Percentiles rank a stretch among this genome's conserved stretches.
These are phyloP conservation scores for Actinemys pallida DNA, from an alignment of 2,113 vertebrate genomes.

Conservation along the genomic window DNA sequence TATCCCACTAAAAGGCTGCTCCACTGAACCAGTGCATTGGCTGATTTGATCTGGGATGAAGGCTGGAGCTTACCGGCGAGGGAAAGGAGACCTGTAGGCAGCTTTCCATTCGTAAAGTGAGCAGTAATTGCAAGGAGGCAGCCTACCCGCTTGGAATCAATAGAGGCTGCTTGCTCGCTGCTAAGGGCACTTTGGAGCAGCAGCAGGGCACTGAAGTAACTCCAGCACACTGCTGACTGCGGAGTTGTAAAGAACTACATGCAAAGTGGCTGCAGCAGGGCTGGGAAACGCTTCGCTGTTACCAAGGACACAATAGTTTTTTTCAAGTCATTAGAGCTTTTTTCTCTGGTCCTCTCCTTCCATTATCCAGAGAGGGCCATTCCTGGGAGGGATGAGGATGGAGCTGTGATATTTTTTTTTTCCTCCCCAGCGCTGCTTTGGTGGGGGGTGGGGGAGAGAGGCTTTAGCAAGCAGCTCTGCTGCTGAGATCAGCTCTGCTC, in stretches of 20 bases:
- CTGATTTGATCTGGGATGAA: conserved; percentile 79
- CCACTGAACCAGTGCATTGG: conserved; percentile 62
- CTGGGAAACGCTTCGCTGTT: conserved; percentile 70
- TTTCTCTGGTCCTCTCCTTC: conserved; percentile 61
- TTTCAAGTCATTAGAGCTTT: conserved; percentile 69
- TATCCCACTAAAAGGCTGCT: conserved; percentile 77
- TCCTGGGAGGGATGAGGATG: conserved; percentile 70
- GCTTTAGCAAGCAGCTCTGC: conserved; percentile 27
- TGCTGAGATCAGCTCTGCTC: conserved; percentile 2
- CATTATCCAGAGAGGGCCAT: conserved; percentile 54
- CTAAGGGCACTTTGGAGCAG: conserved; percentile 73
- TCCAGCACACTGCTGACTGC: conserved; percentile 81
- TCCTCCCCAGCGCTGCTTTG: neutral
- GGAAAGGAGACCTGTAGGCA: conserved; percentile 58
- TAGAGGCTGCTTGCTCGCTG: conserved; percentile 70
- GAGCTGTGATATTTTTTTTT: conserved; percentile 63
- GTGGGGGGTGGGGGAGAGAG: conserved; percentile 40
- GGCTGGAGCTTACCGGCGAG: conserved; percentile 72
- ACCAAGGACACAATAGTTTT: conserved; percentile 81
- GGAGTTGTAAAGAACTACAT: conserved; percentile 83
- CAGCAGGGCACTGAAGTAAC: conserved; percentile 78
- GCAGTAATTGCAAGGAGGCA: conserved; percentile 79
- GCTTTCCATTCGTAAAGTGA: conserved; percentile 72
- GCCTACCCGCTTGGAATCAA: conserved; percentile 76
- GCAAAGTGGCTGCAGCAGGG: conserved; percentile 79